Percentiles rank a stretch among this genome's conserved stretches.
Evolutionary conservation across 2,113 vertebrate species (phyloP).

Genomic region (Ivindomyrus marchei): DNA sequence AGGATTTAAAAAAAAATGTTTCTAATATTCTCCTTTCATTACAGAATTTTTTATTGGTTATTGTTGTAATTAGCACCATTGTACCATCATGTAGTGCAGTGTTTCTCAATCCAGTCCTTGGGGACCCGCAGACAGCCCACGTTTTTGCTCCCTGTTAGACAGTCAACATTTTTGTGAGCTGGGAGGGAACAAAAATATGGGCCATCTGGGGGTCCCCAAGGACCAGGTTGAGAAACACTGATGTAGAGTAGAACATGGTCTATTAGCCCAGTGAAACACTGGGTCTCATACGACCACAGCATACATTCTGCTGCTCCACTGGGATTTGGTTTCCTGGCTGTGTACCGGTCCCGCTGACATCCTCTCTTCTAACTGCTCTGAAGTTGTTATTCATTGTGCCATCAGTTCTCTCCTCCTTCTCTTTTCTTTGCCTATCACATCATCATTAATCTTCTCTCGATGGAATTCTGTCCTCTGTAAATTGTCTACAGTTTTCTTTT

Average conservation of each 20-base stretch:
- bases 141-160: not conserved
- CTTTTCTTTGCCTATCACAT: not conserved
- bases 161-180: not conserved
- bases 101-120: not conserved
- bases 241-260: not conserved
- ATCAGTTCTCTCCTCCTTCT: not conserved
- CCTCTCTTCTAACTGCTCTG: not conserved
- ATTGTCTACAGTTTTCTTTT: not conserved
- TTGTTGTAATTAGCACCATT: not conserved
- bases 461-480: not conserved
- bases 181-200: not conserved
- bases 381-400: not conserved
- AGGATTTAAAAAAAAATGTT: not conserved
- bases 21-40: not conserved
- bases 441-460: not conserved
- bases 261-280: not conserved
- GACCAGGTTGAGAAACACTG: not conserved
- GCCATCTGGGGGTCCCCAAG: not conserved
- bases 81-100: not conserved
- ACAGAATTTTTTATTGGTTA: not conserved
- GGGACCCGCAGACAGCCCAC: not conserved
- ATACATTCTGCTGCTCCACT: not conserved
- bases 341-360: not conserved
- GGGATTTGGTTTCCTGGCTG: not conserved
- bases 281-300: not conserved